Evolutionary conservation across 2,888 invertebrate genomes (phyloP).

Genomic region (Rhimphoctona megacephalus): DNA sequence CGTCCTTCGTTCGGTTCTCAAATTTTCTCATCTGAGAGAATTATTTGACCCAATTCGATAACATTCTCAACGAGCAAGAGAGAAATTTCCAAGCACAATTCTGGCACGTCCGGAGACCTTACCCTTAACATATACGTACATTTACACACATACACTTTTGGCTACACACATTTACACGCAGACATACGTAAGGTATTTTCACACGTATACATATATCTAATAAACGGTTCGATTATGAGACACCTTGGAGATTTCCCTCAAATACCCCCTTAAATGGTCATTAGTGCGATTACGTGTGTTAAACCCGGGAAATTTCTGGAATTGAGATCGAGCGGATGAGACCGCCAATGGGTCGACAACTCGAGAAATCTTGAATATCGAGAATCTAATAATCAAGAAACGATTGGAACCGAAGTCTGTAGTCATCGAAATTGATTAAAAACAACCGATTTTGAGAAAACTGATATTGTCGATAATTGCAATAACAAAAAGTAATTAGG

Average conservation of each 20-base stretch:
- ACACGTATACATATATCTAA: neutral
- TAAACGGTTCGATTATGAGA: conserved; percentile 45
- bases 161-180: neutral
- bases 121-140: conserved; percentile 14
- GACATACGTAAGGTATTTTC: neutral
- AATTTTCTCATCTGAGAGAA: conserved; percentile 47
- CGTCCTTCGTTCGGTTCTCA: conserved; percentile 24
- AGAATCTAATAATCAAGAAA: conserved; percentile 27
- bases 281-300: conserved; percentile 56
- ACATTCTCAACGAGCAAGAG: conserved; percentile 45
- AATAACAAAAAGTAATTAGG: neutral
- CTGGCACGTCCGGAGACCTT: conserved; percentile 44
- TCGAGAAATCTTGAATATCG: conserved; percentile 35
- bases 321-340: conserved; percentile 50
- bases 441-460: neutral
- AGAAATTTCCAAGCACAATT: conserved; percentile 52
- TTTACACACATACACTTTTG: neutral
- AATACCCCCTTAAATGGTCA: conserved; percentile 56
- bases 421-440: neutral
- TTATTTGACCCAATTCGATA: conserved; percentile 65
- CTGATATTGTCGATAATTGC: neutral
- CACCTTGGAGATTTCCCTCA: conserved; percentile 56
- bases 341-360: conserved; percentile 36
- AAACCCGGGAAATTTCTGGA: conserved; percentile 51
- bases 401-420: neutral